Percentiles rank a stretch among this genome's conserved stretches.
Conservation (phyloP, 2,888 invertebrate species). For the Melanophora roralis region DNA sequence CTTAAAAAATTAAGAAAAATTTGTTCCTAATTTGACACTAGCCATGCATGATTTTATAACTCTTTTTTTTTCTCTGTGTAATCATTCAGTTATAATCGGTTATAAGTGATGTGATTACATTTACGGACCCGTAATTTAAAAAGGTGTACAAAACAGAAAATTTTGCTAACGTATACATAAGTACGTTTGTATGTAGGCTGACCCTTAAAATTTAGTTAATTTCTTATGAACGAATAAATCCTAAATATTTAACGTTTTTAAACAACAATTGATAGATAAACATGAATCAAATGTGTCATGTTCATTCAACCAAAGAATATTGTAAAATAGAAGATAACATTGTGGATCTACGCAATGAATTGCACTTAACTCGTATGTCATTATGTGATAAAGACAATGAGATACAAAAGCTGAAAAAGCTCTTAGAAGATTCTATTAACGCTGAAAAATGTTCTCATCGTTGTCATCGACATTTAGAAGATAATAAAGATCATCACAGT, state of each 20-base stretch:
- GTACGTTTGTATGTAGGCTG: too few relatives aligned
- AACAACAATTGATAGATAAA: neutral
- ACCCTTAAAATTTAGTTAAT: too few relatives aligned
- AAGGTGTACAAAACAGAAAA: neutral
- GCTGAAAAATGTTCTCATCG: neutral
- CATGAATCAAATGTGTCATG: conserved; percentile 55
- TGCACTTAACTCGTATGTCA: conserved; percentile 65
- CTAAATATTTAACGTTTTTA: neutral
- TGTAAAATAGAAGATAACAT: conserved; percentile 65
- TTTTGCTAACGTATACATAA: too few relatives aligned
- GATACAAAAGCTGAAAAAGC: conserved; percentile 64
- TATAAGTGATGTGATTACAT: neutral
- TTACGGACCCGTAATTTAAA: conserved; percentile 18
- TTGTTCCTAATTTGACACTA: too few relatives aligned
- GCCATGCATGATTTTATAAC: too few relatives aligned
- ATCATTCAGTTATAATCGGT: too few relatives aligned
- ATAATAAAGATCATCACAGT: neutral
- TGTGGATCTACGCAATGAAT: conserved; percentile 64
- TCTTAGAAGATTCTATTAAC: conserved; percentile 53
- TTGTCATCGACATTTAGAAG: conserved; percentile 26
- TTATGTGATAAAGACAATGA: conserved; percentile 67
- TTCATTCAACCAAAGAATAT: conserved; percentile 57
- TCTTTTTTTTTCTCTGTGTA: too few relatives aligned
- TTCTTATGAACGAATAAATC: conserved; percentile 15
- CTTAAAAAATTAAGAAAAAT: too few relatives aligned